These are phyloP conservation scores for Elephas maximus DNA, from an alignment of 2,113 vertebrate genomes.

Conservation along the genomic window DNA sequence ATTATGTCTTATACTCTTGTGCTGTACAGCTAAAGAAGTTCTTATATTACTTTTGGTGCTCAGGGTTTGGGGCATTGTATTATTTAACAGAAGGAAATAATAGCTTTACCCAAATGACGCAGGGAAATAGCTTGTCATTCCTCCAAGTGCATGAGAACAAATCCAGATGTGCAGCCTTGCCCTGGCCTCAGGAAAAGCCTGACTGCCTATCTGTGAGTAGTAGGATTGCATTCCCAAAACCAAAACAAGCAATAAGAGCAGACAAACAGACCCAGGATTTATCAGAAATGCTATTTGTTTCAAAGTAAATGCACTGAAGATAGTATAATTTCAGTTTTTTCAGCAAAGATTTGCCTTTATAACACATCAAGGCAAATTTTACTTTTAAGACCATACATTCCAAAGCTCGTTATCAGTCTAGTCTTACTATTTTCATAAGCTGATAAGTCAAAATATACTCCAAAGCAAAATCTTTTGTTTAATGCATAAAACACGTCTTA, in stretches of 20 bases:
- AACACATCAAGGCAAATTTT: background rate
- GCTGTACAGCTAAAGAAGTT: background rate
- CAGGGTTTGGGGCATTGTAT: background rate
- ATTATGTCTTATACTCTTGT: background rate
- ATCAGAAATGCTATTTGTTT: background rate
- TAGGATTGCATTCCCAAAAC: constrained; percentile 16
- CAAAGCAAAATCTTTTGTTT: constrained; percentile 42
- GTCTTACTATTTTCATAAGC: background rate
- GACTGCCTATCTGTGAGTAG: constrained; percentile 6
- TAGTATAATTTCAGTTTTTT: background rate
- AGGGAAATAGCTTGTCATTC: constrained; percentile 11
- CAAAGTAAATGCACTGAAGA: background rate
- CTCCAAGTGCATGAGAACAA: background rate
- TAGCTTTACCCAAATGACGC: background rate
- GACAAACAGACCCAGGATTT: background rate
- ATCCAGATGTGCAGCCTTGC: constrained; percentile 19
- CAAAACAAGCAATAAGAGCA: background rate
- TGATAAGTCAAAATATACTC: background rate
- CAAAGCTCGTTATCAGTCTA: background rate
- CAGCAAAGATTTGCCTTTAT: background rate
- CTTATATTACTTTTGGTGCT: constrained; percentile 1
- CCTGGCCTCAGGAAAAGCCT: background rate
- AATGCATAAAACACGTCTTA: background rate
- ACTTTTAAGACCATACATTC: constrained; percentile 30
- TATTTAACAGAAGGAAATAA: constrained; percentile 18